Evolutionary conservation across 2,797 vertebrate genomes (phyloP).

Genomic region (Danionella dracula): DNA sequence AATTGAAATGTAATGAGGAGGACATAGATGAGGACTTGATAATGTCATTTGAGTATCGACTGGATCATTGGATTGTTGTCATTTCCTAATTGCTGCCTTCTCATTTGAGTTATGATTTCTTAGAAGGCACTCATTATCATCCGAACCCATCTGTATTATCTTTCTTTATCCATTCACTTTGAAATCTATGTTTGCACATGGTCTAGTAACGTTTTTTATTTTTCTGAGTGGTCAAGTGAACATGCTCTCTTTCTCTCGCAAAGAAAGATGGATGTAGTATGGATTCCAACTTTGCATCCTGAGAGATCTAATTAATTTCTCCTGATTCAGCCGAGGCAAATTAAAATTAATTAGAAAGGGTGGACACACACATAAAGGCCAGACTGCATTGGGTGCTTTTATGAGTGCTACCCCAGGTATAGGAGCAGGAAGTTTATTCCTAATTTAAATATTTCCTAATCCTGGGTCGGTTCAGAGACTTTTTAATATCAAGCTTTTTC

Average conservation of each 20-base stretch:
- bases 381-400: background rate
- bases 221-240: background rate
- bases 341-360: conserved; percentile 34
- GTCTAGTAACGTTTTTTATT: background rate
- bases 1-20: background rate
- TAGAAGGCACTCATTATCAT: background rate
- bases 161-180: background rate
- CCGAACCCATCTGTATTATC: background rate
- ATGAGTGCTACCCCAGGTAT: background rate
- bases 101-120: background rate
- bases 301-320: conserved; percentile 27
- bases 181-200: background rate
- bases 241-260: background rate
- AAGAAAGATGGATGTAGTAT: conserved; percentile 15
- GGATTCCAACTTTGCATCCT: conserved; percentile 16
- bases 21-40: background rate
- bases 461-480: background rate
- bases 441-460: background rate
- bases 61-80: background rate
- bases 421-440: background rate
- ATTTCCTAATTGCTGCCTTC: background rate
- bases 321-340: conserved; percentile 33
- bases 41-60: background rate
- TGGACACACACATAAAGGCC: background rate
- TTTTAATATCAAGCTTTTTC: background rate